Conservation (phyloP, 2,113 vertebrate species). For the Opisthocomus hoazin region DNA sequence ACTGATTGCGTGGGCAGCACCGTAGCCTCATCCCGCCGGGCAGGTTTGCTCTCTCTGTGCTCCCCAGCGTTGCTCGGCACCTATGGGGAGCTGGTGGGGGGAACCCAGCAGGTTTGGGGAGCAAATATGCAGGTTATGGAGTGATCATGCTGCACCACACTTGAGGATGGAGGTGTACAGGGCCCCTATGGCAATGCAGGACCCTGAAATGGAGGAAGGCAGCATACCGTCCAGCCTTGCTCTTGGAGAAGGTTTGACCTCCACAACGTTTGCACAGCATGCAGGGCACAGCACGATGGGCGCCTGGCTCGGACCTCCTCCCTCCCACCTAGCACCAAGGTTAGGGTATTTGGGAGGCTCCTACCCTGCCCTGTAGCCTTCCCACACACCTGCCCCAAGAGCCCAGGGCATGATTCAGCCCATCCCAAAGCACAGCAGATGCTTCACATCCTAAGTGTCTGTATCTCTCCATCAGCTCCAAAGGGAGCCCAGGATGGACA, state of each 20-base stretch:
- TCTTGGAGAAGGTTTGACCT: neutral
- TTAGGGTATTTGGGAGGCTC: neutral
- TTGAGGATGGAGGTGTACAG: neutral
- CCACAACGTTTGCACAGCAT: neutral
- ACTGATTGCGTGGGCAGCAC: neutral
- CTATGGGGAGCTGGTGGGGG: neutral
- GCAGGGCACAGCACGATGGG: neutral
- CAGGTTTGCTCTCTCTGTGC: accelerated
- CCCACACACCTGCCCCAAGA: neutral
- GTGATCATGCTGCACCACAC: neutral
- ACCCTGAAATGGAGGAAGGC: neutral
- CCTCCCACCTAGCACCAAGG: neutral
- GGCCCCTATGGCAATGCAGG: neutral
- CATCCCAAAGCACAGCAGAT: neutral
- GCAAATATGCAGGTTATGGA: accelerated
- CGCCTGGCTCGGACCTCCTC: neutral
- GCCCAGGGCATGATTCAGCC: neutral
- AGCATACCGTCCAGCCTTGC: neutral
- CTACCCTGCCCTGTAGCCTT: neutral
- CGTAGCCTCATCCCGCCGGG: neutral
- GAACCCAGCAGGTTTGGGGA: neutral
- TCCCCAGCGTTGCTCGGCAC: neutral
- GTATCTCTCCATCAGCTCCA: neutral
- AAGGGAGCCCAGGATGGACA: neutral
- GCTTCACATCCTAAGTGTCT: neutral